Percentiles rank a stretch among this genome's conserved stretches.
These are phyloP conservation scores for Lagorchestes hirsutus DNA, from an alignment of 2,797 vertebrate species.

Conservation along the genomic window DNA sequence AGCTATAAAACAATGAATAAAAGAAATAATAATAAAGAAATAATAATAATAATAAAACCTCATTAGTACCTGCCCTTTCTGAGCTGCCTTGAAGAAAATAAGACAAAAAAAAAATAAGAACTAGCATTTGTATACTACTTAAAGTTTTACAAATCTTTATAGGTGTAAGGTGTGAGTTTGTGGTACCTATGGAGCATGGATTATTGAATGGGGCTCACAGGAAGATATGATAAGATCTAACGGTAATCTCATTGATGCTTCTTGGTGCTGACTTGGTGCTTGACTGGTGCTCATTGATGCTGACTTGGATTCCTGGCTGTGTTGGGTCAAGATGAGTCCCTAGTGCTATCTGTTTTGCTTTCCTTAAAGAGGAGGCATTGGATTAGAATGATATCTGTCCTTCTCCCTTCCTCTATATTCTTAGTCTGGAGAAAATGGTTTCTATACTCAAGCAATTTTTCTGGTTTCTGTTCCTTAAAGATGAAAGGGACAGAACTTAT, in stretches of 20 bases:
- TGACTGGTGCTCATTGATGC: too few relatives aligned
- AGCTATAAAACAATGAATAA: neutral
- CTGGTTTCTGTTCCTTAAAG: neutral
- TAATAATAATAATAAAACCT: neutral
- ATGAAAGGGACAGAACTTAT: neutral
- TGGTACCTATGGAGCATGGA: neutral
- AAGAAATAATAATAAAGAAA: neutral
- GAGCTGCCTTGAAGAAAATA: neutral
- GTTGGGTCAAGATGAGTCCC: neutral
- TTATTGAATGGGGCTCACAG: neutral
- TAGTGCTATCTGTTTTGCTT: neutral
- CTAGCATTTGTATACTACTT: neutral
- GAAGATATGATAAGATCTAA: neutral
- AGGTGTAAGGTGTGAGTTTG: neutral
- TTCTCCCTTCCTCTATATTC: neutral
- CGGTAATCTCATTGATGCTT: neutral
- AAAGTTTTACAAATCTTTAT: neutral
- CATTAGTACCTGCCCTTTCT: neutral
- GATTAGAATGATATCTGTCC: neutral
- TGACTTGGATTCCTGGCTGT: neutral
- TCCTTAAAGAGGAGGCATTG: neutral
- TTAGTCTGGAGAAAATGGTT: neutral
- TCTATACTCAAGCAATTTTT: neutral
- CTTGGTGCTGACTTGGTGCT: too few relatives aligned
- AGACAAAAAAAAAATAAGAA: neutral